These are phyloP conservation scores for Bicyclus anynana DNA, from an alignment of 1,140 invertebrate species.

Conservation along the genomic window DNA sequence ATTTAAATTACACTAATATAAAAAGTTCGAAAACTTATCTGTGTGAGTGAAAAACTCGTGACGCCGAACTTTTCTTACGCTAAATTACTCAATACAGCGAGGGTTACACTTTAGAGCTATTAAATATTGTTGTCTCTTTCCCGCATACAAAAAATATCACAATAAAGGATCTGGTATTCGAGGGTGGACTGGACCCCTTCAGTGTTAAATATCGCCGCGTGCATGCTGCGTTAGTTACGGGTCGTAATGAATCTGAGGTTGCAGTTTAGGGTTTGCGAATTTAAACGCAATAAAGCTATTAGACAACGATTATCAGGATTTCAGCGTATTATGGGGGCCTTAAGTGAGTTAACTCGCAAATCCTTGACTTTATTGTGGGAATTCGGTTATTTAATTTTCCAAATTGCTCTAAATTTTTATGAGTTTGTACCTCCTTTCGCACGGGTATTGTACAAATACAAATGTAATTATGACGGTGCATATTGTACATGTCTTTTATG, in stretches of 20 bases:
- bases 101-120: no score
- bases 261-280: constrained; percentile 55
- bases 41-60: no score
- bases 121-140: constrained; percentile 7
- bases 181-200: constrained; percentile 36
- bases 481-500: no score
- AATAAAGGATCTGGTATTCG: constrained; percentile 28
- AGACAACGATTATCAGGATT: constrained; percentile 46
- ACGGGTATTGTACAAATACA: no score
- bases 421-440: no score
- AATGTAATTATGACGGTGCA: no score
- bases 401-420: not conserved
- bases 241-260: constrained; percentile 57
- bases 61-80: no score
- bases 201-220: constrained; percentile 58
- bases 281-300: constrained; percentile 51
- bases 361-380: constrained; percentile 6
- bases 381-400: not conserved
- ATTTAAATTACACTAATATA: no score
- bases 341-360: constrained; percentile 11
- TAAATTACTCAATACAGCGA: no score
- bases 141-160: constrained; percentile 8
- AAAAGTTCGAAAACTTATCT: no score
- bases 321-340: constrained; percentile 23
- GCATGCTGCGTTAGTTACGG: constrained; percentile 58